Evolutionary conservation across 1,140 invertebrate genomes (phyloP).

Genomic region (Diabrotica undecimpunctata): DNA sequence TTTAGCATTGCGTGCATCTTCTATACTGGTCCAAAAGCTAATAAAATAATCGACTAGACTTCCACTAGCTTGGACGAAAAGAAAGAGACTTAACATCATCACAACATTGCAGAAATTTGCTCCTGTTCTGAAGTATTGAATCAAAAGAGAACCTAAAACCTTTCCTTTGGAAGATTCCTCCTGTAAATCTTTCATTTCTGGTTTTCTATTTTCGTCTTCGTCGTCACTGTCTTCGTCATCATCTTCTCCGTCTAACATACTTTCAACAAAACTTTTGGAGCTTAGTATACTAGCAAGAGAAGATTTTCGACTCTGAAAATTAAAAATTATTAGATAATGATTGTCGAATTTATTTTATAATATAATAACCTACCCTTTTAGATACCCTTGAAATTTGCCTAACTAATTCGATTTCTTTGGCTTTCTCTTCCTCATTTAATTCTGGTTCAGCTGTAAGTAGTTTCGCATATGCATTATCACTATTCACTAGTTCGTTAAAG

Average conservation of each 20-base stretch:
- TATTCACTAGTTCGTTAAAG: constrained; percentile 60
- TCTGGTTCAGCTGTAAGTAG: constrained; percentile 40
- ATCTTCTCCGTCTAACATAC: constrained; percentile 27
- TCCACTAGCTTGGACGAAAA: constrained; percentile 65
- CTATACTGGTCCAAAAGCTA: constrained; percentile 62
- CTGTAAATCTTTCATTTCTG: constrained; percentile 33
- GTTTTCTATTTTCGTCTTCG: constrained; percentile 25
- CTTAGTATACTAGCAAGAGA: constrained; percentile 28
- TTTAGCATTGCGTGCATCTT: constrained; percentile 28
- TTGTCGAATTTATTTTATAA: not conserved
- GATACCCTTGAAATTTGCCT: constrained; percentile 18
- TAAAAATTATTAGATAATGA: not conserved
- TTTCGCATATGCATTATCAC: constrained; percentile 59
- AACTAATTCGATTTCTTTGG: constrained; percentile 23
- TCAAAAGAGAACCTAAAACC: constrained; percentile 38
- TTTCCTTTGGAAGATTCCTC: constrained; percentile 43
- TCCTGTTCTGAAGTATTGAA: constrained; percentile 65
- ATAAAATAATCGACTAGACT: constrained; percentile 76
- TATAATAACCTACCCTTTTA: not conserved
- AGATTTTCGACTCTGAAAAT: constrained; percentile 30
- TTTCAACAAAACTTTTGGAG: constrained; percentile 33
- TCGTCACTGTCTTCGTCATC: constrained; percentile 27
- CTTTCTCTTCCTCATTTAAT: constrained; percentile 22
- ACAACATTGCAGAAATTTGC: constrained; percentile 56
- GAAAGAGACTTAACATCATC: constrained; percentile 55